Percentiles rank a stretch among this genome's conserved stretches.
Conservation (phyloP, 2,113 vertebrate species). For the Herpetotheres cachinnans region DNA sequence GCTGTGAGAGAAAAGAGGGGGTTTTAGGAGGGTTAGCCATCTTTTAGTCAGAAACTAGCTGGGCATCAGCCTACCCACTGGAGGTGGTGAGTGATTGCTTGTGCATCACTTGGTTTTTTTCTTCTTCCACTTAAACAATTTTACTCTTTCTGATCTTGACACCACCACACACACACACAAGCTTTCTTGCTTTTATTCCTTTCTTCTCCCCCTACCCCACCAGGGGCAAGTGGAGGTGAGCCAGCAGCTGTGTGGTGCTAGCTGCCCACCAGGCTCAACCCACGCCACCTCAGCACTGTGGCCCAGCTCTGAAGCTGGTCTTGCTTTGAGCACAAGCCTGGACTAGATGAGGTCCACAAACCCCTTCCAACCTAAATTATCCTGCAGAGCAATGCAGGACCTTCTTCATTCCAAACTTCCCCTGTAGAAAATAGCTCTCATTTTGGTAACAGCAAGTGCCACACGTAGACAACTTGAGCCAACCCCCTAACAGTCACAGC, state of each 20-base stretch:
- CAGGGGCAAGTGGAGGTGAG: fast-evolving
- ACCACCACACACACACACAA: not conserved
- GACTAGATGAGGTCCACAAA: not conserved
- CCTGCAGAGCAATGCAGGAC: no score
- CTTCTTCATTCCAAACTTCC: not conserved
- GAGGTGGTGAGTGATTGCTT: fast-evolving
- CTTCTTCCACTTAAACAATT: not conserved
- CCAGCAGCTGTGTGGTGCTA: not conserved
- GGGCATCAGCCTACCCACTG: not conserved
- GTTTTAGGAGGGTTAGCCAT: no score
- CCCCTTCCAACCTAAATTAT: no score
- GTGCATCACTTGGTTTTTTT: not conserved
- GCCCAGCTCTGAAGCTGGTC: not conserved
- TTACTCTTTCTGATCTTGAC: not conserved
- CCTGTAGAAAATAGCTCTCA: not conserved
- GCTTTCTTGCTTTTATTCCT: not conserved
- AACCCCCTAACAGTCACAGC: not conserved
- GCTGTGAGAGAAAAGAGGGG: not conserved
- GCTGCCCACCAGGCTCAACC: no score
- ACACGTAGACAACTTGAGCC: not conserved
- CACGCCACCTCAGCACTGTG: fast-evolving
- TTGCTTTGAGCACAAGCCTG: not conserved
- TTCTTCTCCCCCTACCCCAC: not conserved
- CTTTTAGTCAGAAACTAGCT: not conserved
- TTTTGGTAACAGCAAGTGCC: not conserved